Conservation (phyloP, 2,888 invertebrate species). For the Coleophora deauratella region DNA sequence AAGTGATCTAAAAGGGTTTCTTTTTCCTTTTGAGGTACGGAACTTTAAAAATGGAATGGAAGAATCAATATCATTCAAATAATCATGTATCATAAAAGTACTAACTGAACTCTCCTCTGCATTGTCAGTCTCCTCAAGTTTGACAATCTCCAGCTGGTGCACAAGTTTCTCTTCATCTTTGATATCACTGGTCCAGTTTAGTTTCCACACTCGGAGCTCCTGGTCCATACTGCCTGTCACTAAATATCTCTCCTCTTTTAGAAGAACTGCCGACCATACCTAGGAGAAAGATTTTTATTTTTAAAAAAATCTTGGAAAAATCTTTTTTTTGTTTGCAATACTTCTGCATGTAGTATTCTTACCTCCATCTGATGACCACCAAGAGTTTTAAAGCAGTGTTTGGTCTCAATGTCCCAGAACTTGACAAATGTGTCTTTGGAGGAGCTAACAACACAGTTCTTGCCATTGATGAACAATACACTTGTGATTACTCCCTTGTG, state of each 20-base stretch:
- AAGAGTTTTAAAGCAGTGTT: constrained; percentile 96
- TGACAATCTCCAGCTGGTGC: constrained; percentile 60
- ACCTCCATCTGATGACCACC: constrained; percentile 91
- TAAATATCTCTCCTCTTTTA: constrained; percentile 85
- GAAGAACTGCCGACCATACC: constrained; percentile 89
- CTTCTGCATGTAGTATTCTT: too few relatives aligned
- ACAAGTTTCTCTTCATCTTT: constrained; percentile 67
- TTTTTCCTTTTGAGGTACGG: too few relatives aligned
- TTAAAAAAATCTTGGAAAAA: too few relatives aligned
- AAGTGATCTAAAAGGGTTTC: too few relatives aligned
- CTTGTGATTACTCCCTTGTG: constrained; percentile 94
- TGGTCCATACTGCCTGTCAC: constrained; percentile 92
- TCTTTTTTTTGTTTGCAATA: too few relatives aligned
- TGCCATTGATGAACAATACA: constrained; percentile 80
- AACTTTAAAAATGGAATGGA: too few relatives aligned
- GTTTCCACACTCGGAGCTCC: constrained; percentile 88
- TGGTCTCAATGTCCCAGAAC: constrained; percentile 97
- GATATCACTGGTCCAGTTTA: constrained; percentile 72
- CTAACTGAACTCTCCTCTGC: constrained; percentile 73
- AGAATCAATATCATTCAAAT: too few relatives aligned
- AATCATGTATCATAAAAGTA: constrained; percentile 8
- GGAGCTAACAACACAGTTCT: constrained; percentile 82
- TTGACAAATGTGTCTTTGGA: constrained; percentile 97
- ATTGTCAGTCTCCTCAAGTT: constrained; percentile 70
- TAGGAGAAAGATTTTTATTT: constrained; percentile 25